A percentile compares a stretch with the other conserved stretches of the same genome.
Evolutionary conservation across 2,888 invertebrate species (phyloP).

Genomic region (Rhamnusium bicolor): DNA sequence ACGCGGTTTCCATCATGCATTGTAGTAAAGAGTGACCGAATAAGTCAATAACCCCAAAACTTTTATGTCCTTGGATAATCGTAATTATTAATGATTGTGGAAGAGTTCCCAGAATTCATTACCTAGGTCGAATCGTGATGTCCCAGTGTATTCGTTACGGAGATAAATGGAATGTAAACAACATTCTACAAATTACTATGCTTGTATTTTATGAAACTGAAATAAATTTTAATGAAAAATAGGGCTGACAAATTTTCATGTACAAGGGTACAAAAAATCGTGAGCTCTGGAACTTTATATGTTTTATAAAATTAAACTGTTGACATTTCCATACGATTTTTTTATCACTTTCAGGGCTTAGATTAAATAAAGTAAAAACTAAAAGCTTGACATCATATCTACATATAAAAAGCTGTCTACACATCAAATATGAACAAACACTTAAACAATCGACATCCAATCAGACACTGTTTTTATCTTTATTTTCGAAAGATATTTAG

Average conservation of each 20-base stretch:
- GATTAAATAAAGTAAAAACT: too few relatives aligned
- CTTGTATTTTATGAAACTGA: constrained; percentile 12
- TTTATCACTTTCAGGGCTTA: too few relatives aligned
- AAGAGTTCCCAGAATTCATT: constrained; percentile 38
- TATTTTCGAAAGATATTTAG: too few relatives aligned
- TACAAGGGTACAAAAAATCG: too few relatives aligned
- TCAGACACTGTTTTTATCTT: too few relatives aligned
- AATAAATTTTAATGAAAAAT: neutral
- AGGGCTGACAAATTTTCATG: neutral
- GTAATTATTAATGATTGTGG: constrained; percentile 39
- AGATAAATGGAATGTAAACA: constrained; percentile 33
- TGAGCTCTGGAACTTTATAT: too few relatives aligned
- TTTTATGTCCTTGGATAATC: constrained; percentile 38
- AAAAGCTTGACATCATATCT: too few relatives aligned
- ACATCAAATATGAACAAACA: too few relatives aligned
- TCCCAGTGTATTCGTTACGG: constrained; percentile 19
- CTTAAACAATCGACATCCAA: too few relatives aligned
- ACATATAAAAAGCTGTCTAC: too few relatives aligned
- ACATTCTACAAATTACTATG: constrained; percentile 9
- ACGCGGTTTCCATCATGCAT: constrained; percentile 16
- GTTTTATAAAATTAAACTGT: too few relatives aligned
- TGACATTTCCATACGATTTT: too few relatives aligned
- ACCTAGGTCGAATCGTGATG: constrained; percentile 38
- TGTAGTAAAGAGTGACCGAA: neutral
- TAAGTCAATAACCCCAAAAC: constrained; percentile 37